Percentiles rank a stretch among this genome's conserved stretches.
Conservation (phyloP, 2,797 vertebrate species). For the Acanthis flammea region DNA sequence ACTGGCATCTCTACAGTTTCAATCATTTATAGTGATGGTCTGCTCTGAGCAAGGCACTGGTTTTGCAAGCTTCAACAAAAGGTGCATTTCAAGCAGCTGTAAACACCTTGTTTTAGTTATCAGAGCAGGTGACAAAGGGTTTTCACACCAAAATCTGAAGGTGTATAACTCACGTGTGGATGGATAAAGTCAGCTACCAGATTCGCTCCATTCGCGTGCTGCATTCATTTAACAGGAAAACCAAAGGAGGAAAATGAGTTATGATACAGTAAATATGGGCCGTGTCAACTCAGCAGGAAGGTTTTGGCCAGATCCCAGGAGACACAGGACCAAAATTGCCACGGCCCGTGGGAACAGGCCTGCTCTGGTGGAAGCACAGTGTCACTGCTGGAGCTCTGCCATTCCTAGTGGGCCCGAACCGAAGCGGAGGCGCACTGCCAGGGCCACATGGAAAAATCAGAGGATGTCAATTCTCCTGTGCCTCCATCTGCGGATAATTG, state of each 20-base stretch:
- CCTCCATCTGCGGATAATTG: background rate
- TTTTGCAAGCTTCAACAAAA: background rate
- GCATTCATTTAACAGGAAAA: background rate
- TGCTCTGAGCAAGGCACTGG: background rate
- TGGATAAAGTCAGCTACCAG: background rate
- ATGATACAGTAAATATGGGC: background rate
- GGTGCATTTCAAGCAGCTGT: background rate
- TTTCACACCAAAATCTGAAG: background rate
- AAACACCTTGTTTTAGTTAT: background rate
- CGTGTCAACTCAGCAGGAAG: background rate
- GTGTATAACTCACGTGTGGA: background rate
- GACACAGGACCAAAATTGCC: background rate
- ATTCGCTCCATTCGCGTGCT: background rate
- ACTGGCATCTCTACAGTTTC: background rate
- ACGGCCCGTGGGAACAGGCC: background rate
- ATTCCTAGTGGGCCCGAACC: background rate
- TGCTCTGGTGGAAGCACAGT: background rate
- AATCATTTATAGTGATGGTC: background rate
- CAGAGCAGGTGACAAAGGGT: background rate
- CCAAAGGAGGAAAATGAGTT: background rate
- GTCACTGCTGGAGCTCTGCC: background rate
- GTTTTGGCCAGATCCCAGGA: background rate
- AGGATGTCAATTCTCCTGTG: constrained; percentile 11
- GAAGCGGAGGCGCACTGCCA: background rate
- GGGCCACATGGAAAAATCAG: background rate